A percentile compares a stretch with the other conserved stretches of the same genome.
These are phyloP conservation scores for Lacerta viridis DNA, from an alignment of 2,797 vertebrate species.

Conservation along the genomic window DNA sequence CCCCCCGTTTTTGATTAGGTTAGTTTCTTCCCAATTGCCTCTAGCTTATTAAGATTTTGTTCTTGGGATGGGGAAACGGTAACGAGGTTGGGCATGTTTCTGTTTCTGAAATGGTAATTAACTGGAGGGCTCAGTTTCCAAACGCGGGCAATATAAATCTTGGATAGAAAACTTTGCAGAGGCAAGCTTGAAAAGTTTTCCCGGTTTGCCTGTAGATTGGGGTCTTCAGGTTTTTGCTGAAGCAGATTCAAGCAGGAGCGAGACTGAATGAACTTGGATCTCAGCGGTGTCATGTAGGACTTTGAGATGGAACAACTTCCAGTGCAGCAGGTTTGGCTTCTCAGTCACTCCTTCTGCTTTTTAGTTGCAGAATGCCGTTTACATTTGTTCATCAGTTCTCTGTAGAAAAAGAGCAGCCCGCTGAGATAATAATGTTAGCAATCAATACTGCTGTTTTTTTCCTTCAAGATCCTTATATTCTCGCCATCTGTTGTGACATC, in stretches of 20 bases:
- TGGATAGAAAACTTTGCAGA: neutral
- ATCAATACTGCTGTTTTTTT: neutral
- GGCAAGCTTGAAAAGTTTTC: neutral
- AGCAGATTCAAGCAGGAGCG: neutral
- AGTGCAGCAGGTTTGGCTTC: too few relatives aligned
- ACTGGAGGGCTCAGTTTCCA: neutral
- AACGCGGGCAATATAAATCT: neutral
- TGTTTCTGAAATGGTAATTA: neutral
- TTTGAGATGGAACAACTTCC: conserved; percentile 1
- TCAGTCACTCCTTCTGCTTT: neutral
- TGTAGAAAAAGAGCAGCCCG: conserved; percentile 6
- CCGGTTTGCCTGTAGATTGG: neutral
- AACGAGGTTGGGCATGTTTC: neutral
- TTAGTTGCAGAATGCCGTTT: neutral
- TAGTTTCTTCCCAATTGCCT: neutral
- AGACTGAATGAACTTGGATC: neutral
- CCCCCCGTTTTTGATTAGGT: too few relatives aligned
- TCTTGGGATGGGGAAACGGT: neutral
- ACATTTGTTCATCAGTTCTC: neutral
- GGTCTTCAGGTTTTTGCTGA: neutral
- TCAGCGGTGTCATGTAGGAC: neutral
- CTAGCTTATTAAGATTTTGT: neutral
- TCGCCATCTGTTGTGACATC: conserved; percentile 5
- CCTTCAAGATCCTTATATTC: conserved; percentile 5
- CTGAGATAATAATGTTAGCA: conserved; percentile 15